Base-by-base conservation (phyloP, 2,113 vertebrate species). In the Microtus ochrogaster region DNA sequence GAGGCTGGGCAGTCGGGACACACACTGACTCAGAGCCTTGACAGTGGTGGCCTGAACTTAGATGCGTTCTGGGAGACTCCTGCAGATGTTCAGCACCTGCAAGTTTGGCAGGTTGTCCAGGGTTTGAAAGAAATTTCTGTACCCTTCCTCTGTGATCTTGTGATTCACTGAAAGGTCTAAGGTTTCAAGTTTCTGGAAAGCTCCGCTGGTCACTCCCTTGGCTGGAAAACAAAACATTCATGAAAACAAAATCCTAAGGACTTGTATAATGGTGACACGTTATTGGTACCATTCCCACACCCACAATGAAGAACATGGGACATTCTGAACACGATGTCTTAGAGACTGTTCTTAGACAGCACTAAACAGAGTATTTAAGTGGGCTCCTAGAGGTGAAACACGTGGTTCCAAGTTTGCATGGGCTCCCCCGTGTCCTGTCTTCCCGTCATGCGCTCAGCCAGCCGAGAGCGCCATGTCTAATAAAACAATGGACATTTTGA, bases 171-270 rank as follows among this genome's bases (percentile, higher is more conserved):
- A 49, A 49, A 49, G 47, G 47, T 49, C 47, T 11, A 49, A 49
- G 47, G 10, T 49, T 10, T 49, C 47, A 49, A 97, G 84, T 58
- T 97, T 98, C 94, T 97, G 96, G 92, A 98, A 97, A 39, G 89
- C 86, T 92, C 97, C 82, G 1, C 0, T 41, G 24, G 61, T 94
- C 94, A 97, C 96, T 63, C 47, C 47, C 12, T 97, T 94, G 61
- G 95, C 98, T 98, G 89, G 83, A 96, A 97, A 93, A 86, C 47
- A 61, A 84, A 92, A 83, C 17, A 21, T 82, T 30, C 17, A 4
- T 84, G 63, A 94, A 63, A 92, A 81, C 2, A 30, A 21, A 81
- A 90, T 90, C 58, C 28, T 79, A 41, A 49, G 33, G 58, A 72
- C 63, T 26, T 92, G 7, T 63, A 21, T 77, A 39, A 88, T 26